Base-by-base conservation (phyloP, 2,888 invertebrate genomes). In the Gortyna flavago region DNA sequence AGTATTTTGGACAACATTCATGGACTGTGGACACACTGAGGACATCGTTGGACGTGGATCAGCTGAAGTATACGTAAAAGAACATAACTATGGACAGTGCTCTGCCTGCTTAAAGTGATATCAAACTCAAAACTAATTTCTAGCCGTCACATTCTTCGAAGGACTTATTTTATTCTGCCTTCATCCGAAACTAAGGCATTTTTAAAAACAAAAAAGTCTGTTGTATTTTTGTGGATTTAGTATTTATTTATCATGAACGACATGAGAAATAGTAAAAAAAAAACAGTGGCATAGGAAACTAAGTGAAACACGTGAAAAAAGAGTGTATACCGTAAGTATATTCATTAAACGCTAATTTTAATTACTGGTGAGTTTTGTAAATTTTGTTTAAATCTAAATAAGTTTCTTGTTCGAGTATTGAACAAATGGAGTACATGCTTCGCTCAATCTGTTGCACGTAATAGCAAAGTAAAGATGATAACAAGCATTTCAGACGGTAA, bases 1-100 rank as follows among this genome's bases (percentile, higher is more conserved):
- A 85, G 48, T 73, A 65, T 69, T 65, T 51, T 62, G 83, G 69
- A 72, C 57, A 67, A 38, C 67, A 54, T 57, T 32, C 16, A 38
- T 18, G 70, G 72, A 84, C 54, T 41, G 66, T 61, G 75, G 41
- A 51, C 32, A 59, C 13, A 41, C 51, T 65, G 29, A 72, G 41
- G 83, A 75, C 86, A 83, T 65, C 79, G 64, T 61, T 48, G 86
- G 68, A 85, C 35, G 32, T 72, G 79, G 61, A 83, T 29, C 72
- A n/a, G 62, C 69, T 61, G 70, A 75, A 77, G n/a, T 32, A 64
- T 32, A 29, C n/a, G 9, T 16, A 16, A n/a, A 72, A 57, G 61
- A 7, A 25, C 41, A 21, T 29, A 61, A 72, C 13, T 51, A 61
- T 13, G 61, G 70, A 79, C 59, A 67, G 35, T 67, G 51, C 48